These are phyloP conservation scores for Hippoglossus stenolepis DNA, from an alignment of 2,113 vertebrate genomes.

Conservation along the genomic window DNA sequence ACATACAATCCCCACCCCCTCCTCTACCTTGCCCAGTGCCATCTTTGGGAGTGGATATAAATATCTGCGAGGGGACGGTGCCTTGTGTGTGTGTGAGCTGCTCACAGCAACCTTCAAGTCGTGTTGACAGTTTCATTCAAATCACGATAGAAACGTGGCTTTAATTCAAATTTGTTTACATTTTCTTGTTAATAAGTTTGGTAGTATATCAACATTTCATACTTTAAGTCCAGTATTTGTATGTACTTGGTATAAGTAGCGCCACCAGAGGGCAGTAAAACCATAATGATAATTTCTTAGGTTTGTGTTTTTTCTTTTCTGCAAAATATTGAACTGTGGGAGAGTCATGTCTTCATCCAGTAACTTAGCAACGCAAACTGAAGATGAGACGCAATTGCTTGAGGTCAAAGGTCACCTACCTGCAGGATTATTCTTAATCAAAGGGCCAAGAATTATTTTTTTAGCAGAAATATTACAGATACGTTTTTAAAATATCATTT, in stretches of 20 bases:
- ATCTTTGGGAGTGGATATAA: conserved; percentile 81
- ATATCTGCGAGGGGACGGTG: conserved; percentile 63
- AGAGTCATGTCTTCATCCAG: no score
- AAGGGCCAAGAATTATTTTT: no score
- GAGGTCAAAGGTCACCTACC: not conserved
- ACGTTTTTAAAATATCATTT: no score
- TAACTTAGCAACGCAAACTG: not conserved
- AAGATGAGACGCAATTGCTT: not conserved
- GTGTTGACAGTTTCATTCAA: not conserved
- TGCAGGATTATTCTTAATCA: not conserved
- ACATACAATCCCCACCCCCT: not conserved
- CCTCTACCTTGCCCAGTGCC: conserved; percentile 59
- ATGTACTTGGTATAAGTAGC: not conserved
- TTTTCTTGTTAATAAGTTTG: not conserved
- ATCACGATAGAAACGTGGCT: not conserved
- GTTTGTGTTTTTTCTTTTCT: not conserved
- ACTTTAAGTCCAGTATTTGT: not conserved
- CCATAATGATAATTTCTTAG: not conserved
- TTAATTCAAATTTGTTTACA: not conserved
- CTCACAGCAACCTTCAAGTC: not conserved
- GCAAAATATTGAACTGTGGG: not conserved
- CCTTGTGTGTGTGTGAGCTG: not conserved
- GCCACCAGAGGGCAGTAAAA: conserved; percentile 58
- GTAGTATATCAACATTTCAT: not conserved
- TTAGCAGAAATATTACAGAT: no score